Evolutionary conservation across 2,888 invertebrate genomes (phyloP), one percentile per base, ranked within the genome.

Genomic region (Cephalotes varians): DNA sequence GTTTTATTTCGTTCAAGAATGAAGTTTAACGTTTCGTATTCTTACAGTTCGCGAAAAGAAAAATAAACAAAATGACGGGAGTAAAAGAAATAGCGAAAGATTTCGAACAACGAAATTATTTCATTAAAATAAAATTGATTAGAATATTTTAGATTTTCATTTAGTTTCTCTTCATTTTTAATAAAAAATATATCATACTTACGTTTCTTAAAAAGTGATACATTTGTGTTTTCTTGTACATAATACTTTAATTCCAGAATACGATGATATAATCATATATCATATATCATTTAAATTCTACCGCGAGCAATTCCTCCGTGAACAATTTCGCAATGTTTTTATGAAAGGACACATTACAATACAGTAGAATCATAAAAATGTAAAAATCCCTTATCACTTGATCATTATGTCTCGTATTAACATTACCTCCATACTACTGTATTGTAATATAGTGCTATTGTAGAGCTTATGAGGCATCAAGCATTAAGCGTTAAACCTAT

Each of bases 1-100:
- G 21, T 74, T 74, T 64, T 64, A 74, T 74, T 64, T 64, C 64
- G 49, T 74, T 64, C n/a, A 51, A 25, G 64, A 49, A 64, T 58
- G 37, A n/a, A n/a, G 64, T 64, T 25, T 54, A 54, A 54, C 25
- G 25, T 21, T 71, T 71, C 25, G 54, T 54, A 37, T 71, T 71
- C 37, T 34, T 69, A 72, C 7, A 25, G 44, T 15, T 58, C 4
- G 44, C 40, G 18, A 31, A 37, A 58, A 64, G 25, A 25, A 51
- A 49, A 31, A 10, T 15, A 6, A n/a, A 25, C 10, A n/a, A 74
- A 60, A 60, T 28, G 15, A 10, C 37, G 0, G n/a, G 3, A n/a
- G 10, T 25, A 58, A 44, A 21, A 31, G 34, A 21, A 15, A 21
- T 73, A 47, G 10, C 31, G 2, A 58, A 15, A 58, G 25, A 18